phyloP scores from a whole-genome alignment of 2,113 vertebrate genomes.

The Oreotrochilus melanogaster region DNA sequence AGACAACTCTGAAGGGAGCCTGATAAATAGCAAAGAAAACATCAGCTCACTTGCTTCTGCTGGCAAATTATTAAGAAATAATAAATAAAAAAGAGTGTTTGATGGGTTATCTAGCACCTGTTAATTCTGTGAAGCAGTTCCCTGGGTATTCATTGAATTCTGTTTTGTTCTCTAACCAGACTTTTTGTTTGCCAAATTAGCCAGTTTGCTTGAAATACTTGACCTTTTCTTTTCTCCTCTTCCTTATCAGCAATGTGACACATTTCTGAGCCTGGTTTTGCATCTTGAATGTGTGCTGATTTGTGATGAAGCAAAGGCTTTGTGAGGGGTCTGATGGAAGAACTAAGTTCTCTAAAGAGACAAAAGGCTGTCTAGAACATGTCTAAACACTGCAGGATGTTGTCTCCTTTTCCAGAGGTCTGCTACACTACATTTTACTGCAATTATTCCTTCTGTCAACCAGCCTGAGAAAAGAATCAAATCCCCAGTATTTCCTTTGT shows the following conservation, averaged over 20 bases:
- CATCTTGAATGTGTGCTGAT: constrained; percentile 80
- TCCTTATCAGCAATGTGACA: constrained; percentile 83
- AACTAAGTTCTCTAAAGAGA: background rate
- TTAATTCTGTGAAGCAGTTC: constrained; percentile 47
- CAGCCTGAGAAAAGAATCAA: background rate
- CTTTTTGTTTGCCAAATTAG: constrained; percentile 75
- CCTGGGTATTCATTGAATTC: constrained; percentile 39
- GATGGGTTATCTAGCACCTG: constrained; percentile 82
- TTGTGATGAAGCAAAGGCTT: constrained; percentile 11
- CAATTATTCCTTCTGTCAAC: background rate
- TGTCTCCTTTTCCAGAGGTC: background rate
- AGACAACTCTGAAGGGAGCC: constrained; percentile 82
- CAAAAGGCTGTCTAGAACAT: background rate
- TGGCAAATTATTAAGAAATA: constrained; percentile 77
- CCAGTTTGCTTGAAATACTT: constrained; percentile 66
- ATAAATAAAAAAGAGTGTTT: constrained; percentile 75
- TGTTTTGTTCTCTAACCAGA: constrained; percentile 28
- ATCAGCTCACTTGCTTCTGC: constrained; percentile 85
- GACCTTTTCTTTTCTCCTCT: constrained; percentile 86
- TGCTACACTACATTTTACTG: background rate
- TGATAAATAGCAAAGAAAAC: constrained; percentile 84
- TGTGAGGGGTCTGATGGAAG: background rate
- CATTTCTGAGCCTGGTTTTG: constrained; percentile 81
- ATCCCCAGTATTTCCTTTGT: background rate
- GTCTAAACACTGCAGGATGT: background rate